Conservation (phyloP, 2,888 invertebrate species). For the Galerucella pusilla region DNA sequence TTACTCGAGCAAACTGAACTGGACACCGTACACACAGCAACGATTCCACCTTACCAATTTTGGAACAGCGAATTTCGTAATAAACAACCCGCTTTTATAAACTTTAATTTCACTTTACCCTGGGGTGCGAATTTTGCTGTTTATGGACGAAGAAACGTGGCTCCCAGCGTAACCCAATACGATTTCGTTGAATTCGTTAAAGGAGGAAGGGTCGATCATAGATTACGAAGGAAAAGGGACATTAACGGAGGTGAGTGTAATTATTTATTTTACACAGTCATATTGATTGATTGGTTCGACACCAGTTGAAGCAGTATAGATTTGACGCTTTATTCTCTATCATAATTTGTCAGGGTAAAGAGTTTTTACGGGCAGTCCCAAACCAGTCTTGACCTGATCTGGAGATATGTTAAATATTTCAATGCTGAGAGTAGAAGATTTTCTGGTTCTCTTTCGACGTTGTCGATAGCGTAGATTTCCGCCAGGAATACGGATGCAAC, state of each 20-base stretch:
- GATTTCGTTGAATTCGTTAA: constrained; percentile 96
- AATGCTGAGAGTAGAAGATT: too few relatives aligned
- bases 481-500: too few relatives aligned
- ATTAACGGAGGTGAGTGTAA: constrained; percentile 34
- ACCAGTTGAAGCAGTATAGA: too few relatives aligned
- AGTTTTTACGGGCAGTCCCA: too few relatives aligned
- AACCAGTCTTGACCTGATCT: too few relatives aligned
- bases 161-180: constrained; percentile 96
- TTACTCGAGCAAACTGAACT: constrained; percentile 85
- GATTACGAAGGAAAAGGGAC: constrained; percentile 67
- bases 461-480: too few relatives aligned
- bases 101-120: constrained; percentile 83
- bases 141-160: constrained; percentile 93
- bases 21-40: constrained; percentile 85
- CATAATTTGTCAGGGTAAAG: too few relatives aligned
- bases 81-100: constrained; percentile 88
- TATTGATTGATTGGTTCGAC: too few relatives aligned
- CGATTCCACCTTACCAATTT: constrained; percentile 90
- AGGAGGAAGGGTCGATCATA: constrained; percentile 84
- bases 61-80: constrained; percentile 94
- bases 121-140: constrained; percentile 96
- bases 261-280: not conserved
- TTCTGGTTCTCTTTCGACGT: too few relatives aligned
- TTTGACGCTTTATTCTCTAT: too few relatives aligned
- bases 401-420: too few relatives aligned